phyloP scores from a whole-genome alignment of 2,888 invertebrate species.

The Harpalus rubripes region DNA sequence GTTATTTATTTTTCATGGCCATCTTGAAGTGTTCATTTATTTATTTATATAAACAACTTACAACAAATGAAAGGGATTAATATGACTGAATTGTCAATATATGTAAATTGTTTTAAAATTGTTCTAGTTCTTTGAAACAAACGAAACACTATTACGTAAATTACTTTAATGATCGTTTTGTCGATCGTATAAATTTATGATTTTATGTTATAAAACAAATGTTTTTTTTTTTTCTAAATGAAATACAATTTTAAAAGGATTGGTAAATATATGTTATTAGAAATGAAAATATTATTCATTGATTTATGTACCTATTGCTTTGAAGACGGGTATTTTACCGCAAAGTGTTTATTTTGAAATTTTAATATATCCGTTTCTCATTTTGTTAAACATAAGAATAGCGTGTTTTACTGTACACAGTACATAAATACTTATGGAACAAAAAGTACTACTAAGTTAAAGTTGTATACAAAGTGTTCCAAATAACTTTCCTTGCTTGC shows the following conservation, averaged over 20 bases:
- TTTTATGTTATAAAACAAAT: conserved; percentile 16
- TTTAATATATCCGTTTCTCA: no score
- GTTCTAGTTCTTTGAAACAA: conserved; percentile 6
- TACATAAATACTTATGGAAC: no score
- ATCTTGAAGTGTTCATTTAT: conserved; percentile 8
- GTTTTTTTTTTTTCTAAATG: neutral
- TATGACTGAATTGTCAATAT: neutral
- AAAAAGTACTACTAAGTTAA: no score
- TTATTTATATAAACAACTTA: conserved; percentile 6
- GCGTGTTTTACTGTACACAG: no score
- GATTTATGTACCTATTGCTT: no score
- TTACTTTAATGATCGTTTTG: conserved; percentile 34
- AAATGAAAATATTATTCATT: neutral
- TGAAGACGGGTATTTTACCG: no score
- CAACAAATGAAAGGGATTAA: neutral
- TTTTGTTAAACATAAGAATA: no score
- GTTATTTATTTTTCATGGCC: conserved; percentile 14
- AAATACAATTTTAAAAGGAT: neutral
- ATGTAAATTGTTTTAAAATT: conserved; percentile 16
- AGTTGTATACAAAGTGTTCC: no score
- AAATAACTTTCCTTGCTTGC: no score
- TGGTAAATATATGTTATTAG: neutral
- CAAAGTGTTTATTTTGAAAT: no score
- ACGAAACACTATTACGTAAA: conserved; percentile 12
- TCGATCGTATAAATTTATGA: conserved; percentile 9